Evolutionary conservation across 1,140 invertebrate species (phyloP).

Genomic region (Platorchestia sp.): DNA sequence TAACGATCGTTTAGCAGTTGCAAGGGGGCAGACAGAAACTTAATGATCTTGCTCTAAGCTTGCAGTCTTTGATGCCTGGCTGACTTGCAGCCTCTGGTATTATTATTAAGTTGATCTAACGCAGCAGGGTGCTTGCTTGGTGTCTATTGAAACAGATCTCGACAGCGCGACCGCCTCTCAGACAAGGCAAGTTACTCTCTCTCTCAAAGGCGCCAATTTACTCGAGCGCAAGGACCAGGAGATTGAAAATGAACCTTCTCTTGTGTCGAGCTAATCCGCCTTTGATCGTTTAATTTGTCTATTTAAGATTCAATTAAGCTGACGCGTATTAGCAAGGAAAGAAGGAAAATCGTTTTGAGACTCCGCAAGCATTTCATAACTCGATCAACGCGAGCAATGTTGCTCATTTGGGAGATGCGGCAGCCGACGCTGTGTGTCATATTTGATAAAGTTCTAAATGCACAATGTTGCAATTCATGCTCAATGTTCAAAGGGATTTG

Average conservation of each 20-base stretch:
- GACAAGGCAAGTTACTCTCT: neutral
- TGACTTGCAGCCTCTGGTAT: neutral
- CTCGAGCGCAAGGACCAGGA: neutral
- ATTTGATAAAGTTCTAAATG: too few species aligned
- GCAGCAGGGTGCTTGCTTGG: neutral
- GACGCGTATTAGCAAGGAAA: neutral
- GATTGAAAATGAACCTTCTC: neutral
- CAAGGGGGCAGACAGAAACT: neutral
- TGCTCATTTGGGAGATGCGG: neutral
- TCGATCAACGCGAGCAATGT: neutral
- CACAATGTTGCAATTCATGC: too few species aligned
- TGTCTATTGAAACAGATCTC: constrained; percentile 1
- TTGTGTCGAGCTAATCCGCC: neutral
- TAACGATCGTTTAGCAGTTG: neutral
- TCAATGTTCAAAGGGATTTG: too few species aligned
- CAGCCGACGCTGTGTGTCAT: too few species aligned
- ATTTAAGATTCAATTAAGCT: neutral
- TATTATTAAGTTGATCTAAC: constrained; percentile 2
- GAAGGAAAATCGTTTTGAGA: neutral
- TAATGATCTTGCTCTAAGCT: neutral
- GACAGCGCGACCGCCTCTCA: neutral
- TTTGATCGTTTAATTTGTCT: neutral
- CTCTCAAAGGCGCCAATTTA: neutral
- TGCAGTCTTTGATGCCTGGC: neutral
- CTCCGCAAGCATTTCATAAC: neutral